Conservation (phyloP, 2,888 invertebrate species). For the Lottia gigantea region DNA sequence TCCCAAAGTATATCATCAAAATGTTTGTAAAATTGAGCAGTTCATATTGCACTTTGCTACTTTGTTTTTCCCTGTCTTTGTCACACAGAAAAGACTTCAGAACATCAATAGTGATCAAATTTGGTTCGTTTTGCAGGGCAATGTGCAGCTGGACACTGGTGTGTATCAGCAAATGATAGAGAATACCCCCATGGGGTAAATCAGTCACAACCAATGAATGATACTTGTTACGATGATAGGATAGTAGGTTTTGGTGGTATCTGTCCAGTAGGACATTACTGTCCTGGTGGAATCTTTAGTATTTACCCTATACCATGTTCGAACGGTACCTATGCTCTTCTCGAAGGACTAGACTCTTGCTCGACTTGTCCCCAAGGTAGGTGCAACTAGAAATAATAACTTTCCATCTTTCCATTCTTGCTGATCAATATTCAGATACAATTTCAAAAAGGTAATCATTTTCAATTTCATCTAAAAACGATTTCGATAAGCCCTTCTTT, state of each 20-base stretch:
- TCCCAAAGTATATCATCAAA: neutral
- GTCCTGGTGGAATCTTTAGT: slow-evolving; percentile 53
- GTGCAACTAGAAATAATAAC: too few species aligned
- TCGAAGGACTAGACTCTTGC: slow-evolving; percentile 52
- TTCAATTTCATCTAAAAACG: too few species aligned
- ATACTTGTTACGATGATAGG: slow-evolving; percentile 55
- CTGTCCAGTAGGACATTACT: slow-evolving; percentile 61
- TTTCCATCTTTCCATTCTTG: neutral
- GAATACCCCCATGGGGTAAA: slow-evolving; percentile 53
- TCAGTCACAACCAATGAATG: slow-evolving; percentile 45
- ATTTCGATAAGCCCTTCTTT: too few species aligned
- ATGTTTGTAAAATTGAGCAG: neutral
- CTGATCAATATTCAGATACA: too few species aligned
- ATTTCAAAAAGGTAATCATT: too few species aligned
- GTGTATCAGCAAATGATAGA: slow-evolving; percentile 59
- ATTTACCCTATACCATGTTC: slow-evolving; percentile 53
- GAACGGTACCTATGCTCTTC: slow-evolving; percentile 61
- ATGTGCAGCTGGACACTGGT: slow-evolving; percentile 62
- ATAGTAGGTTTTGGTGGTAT: slow-evolving; percentile 56
- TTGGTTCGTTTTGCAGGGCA: slow-evolving; percentile 13
- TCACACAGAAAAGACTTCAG: too few species aligned
- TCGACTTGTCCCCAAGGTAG: slow-evolving; percentile 57
- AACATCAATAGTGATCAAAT: too few species aligned
- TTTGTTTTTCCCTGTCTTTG: too few species aligned
- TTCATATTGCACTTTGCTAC: neutral